Evolutionary conservation across 1,140 invertebrate genomes (phyloP).

Genomic region (Ceratitis capitata): DNA sequence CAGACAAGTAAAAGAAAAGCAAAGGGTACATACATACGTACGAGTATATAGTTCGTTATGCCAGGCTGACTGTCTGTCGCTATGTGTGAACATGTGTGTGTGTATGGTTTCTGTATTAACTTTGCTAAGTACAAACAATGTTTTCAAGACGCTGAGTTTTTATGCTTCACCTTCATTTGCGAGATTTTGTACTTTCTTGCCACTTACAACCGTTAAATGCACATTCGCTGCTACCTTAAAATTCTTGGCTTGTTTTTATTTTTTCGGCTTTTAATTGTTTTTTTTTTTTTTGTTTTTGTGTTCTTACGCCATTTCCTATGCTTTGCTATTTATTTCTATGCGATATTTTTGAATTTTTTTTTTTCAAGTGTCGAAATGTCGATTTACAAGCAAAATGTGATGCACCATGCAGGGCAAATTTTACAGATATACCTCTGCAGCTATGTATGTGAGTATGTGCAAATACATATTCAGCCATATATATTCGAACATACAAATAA

Average conservation of each 20-base stretch:
- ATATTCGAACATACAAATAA: not conserved
- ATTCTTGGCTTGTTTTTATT: not conserved
- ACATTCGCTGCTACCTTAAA: not conserved
- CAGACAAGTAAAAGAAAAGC: not conserved
- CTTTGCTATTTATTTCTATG: not conserved
- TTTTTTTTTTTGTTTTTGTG: not conserved
- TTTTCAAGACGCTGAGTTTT: no score
- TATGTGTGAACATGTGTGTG: not conserved
- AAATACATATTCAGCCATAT: not conserved
- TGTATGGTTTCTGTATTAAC: not conserved
- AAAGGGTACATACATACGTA: not conserved
- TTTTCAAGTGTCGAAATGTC: not conserved
- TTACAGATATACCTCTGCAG: not conserved
- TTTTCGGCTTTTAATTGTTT: not conserved
- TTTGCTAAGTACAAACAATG: not conserved
- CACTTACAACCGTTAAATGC: not conserved
- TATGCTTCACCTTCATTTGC: not conserved
- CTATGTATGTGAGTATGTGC: no score
- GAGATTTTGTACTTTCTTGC: not conserved
- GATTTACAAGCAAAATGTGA: slow-evolving; percentile 32
- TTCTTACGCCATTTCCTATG: not conserved
- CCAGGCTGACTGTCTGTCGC: no score
- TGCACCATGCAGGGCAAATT: not conserved
- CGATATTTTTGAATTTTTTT: not conserved
- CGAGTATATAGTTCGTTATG: no score